Percentiles rank a stretch among this genome's conserved stretches.
These are phyloP conservation scores for Tenthredo scrophulariae DNA, from an alignment of 2,888 invertebrate genomes.

Conservation along the genomic window DNA sequence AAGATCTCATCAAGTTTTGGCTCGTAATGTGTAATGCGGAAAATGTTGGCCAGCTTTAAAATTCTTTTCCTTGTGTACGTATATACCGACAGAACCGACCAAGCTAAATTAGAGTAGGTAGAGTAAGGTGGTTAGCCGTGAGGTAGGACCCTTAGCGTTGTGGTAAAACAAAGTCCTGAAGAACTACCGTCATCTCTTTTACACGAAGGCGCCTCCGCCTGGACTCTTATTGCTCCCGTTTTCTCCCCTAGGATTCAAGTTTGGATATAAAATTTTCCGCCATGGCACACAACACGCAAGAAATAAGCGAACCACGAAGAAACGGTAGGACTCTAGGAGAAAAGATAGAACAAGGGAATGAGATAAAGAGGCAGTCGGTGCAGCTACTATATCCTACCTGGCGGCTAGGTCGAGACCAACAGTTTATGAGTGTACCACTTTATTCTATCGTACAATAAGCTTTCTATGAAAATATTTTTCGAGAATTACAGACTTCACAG, in stretches of 20 bases:
- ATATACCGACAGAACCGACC: background rate
- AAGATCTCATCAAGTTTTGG: slow-evolving; percentile 10
- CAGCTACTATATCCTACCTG: slow-evolving; percentile 25
- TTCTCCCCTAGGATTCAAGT: slow-evolving; percentile 49
- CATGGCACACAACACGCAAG: slow-evolving; percentile 34
- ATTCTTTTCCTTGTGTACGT: background rate
- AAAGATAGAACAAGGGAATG: background rate
- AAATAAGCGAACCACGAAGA: background rate
- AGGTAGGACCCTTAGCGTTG: slow-evolving; percentile 3
- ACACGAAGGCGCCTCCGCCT: slow-evolving; percentile 25
- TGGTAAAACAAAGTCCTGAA: slow-evolving; percentile 43
- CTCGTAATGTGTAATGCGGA: background rate
- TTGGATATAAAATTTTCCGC: slow-evolving; percentile 52
- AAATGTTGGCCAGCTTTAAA: background rate
- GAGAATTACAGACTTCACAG: slow-evolving; percentile 18
- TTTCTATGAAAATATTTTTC: slow-evolving; percentile 24
- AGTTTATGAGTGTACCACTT: slow-evolving; percentile 45
- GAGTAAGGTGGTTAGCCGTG: slow-evolving; percentile 37
- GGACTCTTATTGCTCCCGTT: slow-evolving; percentile 43
- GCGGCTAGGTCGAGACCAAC: slow-evolving; percentile 40
- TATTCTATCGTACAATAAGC: slow-evolving; percentile 35
- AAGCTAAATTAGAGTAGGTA: slow-evolving; percentile 22
- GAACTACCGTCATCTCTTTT: slow-evolving; percentile 48
- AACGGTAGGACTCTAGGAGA: slow-evolving; percentile 28
- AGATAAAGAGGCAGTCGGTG: slow-evolving; percentile 30